Evolutionary conservation across 2,888 invertebrate species (phyloP), one percentile per base, ranked within the genome.

Genomic region (Nemapogon koenigi): DNA sequence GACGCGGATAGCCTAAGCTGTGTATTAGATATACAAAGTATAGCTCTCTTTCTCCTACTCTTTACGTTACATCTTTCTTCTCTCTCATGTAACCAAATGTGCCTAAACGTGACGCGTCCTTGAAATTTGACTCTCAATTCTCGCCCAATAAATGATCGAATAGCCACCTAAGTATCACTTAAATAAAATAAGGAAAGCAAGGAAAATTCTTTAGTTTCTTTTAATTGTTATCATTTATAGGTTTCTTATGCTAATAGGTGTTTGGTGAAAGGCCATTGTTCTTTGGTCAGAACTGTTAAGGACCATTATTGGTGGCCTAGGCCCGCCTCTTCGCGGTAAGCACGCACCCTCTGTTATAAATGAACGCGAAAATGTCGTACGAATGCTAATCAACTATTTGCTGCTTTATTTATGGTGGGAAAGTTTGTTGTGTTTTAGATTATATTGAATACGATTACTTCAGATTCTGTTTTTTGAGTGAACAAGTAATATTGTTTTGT

Each of bases 351-450:
- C 33, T 33, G 33, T 33, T 33, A 33, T 33, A 33, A 31, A 33
- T 19, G 33, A 16, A 18, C 3, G 11, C 19, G 19, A 31, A 15
- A 22, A 22, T 22, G 22, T 22, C 22, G 22, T 33, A 19, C 33
- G 33, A 33, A 33, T 19, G 33, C 33, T 33, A 33, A 33, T 33
- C 19, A 33, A n/a, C 6, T 33, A 33, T 33, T 33, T 33, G 33
- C 19, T 32, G 18, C 32, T 11, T 16, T 32, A 32, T 32, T 32
- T 17, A 32, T 32, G 18, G 33, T 16, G n/a, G n/a, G n/a, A n/a
- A n/a, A n/a, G n/a, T n/a, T n/a, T n/a, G n/a, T n/a, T n/a, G n/a
- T n/a, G n/a, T n/a, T n/a, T n/a, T n/a, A n/a, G n/a, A n/a, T n/a
- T n/a, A n/a, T n/a, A n/a, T n/a, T n/a, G n/a, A n/a, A n/a, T n/a